These are phyloP conservation scores for Leucania comma DNA, from an alignment of 2,888 invertebrate species.

Conservation along the genomic window DNA sequence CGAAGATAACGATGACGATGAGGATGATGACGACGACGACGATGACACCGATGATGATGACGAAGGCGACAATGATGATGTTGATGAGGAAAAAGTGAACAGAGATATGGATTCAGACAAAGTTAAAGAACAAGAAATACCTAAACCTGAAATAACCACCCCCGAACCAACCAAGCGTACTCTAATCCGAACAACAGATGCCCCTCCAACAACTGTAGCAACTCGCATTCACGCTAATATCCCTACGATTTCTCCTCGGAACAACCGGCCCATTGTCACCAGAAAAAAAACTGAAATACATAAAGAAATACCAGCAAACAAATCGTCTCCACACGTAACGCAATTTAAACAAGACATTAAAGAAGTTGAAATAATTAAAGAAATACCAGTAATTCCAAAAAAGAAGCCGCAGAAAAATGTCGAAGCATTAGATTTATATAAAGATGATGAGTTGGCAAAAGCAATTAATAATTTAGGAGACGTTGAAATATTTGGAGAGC, in stretches of 20 bases:
- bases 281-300: conserved; percentile 86
- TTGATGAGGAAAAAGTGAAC: conserved; percentile 56
- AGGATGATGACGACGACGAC: conserved; percentile 61
- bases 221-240: conserved; percentile 76
- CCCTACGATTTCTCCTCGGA: conserved; percentile 70
- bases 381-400: conserved; percentile 72
- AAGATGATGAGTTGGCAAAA: conserved; percentile 84
- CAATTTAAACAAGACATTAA: conserved; percentile 86
- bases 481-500: conserved; percentile 85
- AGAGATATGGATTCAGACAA: conserved; percentile 43
- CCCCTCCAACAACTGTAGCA: conserved; percentile 68
- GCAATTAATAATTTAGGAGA: conserved; percentile 84
- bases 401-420: conserved; percentile 74
- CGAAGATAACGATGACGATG: conserved; percentile 63
- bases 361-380: conserved; percentile 86
- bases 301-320: conserved; percentile 81
- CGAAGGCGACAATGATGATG: conserved; percentile 60
- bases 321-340: conserved; percentile 79
- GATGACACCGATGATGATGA: conserved; percentile 55
- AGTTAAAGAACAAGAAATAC: conserved; percentile 49
- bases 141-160: conserved; percentile 68
- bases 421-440: conserved; percentile 81
- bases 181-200: conserved; percentile 79
- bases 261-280: conserved; percentile 76
- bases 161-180: conserved; percentile 81